Base-by-base conservation (phyloP, 2,888 invertebrate genomes). In the Halocaridina rubra region DNA sequence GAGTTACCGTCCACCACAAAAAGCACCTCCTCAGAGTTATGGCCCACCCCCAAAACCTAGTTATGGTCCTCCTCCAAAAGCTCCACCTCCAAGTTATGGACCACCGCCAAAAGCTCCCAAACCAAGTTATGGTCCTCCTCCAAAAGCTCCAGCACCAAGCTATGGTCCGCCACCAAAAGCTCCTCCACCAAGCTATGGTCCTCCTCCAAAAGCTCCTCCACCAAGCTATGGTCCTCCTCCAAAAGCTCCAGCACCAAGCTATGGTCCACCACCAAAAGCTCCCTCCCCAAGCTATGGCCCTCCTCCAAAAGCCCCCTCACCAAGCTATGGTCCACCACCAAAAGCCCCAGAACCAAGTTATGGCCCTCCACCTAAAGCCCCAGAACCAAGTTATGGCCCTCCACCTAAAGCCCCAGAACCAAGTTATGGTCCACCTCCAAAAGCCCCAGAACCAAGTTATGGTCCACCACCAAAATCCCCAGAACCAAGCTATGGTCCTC, bases 291-390 rank as follows among this genome's bases (percentile, higher is more conserved):
- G 46, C 19, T 82, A 82, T 39, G 76, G 81, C 0, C 81, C 81
- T n/a, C 78, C 78, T 33, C 81, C 80, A 3, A 80, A 80, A 16
- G 80, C 71, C 7, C 81, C 81, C 10, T 1, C 33, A 13, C 75
- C 74, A 1, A 75, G 81, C 22, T 81, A 81, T 24, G 81, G 81
- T 2, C 80, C 75, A 8, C 81, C 81, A 8, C 67, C 78, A 2
- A 81, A 81, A n/a, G 81, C 76, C 7, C 76, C 81, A 46, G 7
- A 19, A 3, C 76, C 81, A 1, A 76, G 76, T 30, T 81, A 81
- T 69, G 81, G 81, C 10, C 81, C 81, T 13, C 81, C 81, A 2
- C 81, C 81, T 2, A 76, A 81, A 32, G 81, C 81, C n/a, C 81
- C 81, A 0, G 16, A 16, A 22, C 81, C 76, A 1, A 32, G 57